Percentiles rank a stretch among this genome's conserved stretches.
Evolutionary conservation across 2,888 invertebrate species (phyloP).

Genomic region (Eulithis testata): DNA sequence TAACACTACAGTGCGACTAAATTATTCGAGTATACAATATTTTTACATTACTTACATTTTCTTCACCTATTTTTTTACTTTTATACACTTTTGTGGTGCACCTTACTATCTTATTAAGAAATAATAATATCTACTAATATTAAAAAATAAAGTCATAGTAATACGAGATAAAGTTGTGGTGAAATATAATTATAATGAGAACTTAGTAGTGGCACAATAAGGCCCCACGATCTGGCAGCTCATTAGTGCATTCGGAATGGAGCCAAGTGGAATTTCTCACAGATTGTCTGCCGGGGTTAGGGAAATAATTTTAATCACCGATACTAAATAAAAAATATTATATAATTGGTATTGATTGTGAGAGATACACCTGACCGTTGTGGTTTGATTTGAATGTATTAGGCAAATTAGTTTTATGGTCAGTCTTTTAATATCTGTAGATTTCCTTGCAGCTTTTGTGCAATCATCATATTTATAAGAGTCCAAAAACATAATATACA

Average conservation of each 20-base stretch:
- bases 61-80: background rate
- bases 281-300: slow-evolving; percentile 57
- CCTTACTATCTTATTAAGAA: no score
- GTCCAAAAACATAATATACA: background rate
- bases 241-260: slow-evolving; percentile 54
- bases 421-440: background rate
- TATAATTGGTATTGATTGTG: slow-evolving; percentile 46
- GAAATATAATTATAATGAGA: slow-evolving; percentile 45
- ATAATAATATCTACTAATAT: no score
- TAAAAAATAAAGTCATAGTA: no score
- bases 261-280: slow-evolving; percentile 62
- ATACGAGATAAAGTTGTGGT: background rate
- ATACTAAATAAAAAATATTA: slow-evolving; percentile 51
- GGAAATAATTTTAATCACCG: slow-evolving; percentile 59
- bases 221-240: slow-evolving; percentile 35
- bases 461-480: no score
- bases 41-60: background rate
- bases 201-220: slow-evolving; percentile 55
- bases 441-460: background rate
- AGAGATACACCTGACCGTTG: background rate
- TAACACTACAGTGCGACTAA: slow-evolving; percentile 6
- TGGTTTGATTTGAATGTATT: background rate
- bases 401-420: background rate
- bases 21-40: background rate
- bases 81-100: no score